phyloP scores from a whole-genome alignment of 2,888 invertebrate species.

The Kryphioiulus occultus region DNA sequence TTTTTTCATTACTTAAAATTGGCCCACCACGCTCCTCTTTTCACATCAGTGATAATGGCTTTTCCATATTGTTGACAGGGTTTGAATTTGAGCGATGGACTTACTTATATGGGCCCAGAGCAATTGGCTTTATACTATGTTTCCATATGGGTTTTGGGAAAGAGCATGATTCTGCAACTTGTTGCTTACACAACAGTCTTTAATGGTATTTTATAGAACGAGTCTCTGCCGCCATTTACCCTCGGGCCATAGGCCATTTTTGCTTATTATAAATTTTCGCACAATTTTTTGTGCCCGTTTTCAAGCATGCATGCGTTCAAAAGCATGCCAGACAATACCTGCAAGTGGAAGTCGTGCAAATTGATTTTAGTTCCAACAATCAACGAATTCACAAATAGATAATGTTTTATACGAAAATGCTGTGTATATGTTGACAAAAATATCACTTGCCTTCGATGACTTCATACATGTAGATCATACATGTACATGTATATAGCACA shows the following conservation, averaged over 20 bases:
- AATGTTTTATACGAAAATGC: neutral
- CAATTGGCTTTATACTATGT: neutral
- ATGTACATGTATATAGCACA: no score
- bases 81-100: neutral
- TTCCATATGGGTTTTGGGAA: neutral
- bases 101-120: neutral
- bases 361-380: neutral
- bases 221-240: neutral
- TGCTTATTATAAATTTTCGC: neutral
- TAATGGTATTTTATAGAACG: neutral
- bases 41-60: neutral
- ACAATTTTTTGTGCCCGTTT: neutral
- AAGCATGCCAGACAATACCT: neutral
- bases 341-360: neutral
- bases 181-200: neutral
- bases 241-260: neutral
- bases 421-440: neutral
- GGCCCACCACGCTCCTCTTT: neutral
- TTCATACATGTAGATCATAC: neutral
- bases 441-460: neutral
- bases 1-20: conserved; percentile 5
- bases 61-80: conserved; percentile 5
- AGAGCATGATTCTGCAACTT: neutral
- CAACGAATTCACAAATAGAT: neutral
- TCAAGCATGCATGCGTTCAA: neutral